phyloP scores from a whole-genome alignment of 2,797 vertebrate genomes.

The Lacerta viridis region DNA sequence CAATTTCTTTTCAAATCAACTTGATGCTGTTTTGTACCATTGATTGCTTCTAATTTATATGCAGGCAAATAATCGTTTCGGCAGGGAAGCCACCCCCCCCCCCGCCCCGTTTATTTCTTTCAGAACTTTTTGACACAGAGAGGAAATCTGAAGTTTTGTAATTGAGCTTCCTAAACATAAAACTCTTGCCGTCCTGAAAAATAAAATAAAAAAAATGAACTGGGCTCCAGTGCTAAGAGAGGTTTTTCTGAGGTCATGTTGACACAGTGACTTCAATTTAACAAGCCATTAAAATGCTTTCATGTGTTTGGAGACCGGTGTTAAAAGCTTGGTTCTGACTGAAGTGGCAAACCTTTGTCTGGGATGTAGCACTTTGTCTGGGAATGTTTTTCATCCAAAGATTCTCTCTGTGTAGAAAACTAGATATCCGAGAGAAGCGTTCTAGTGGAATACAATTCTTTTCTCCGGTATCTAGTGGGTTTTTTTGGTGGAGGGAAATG shows the following conservation, averaged over 20 bases:
- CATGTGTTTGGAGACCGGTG: background rate
- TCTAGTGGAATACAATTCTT: background rate
- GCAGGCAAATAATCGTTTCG: conserved; percentile 67
- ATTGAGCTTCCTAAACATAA: background rate
- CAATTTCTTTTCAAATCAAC: conserved; percentile 60
- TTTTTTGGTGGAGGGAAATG: background rate
- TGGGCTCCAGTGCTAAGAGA: background rate
- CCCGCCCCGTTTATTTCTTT: conserved; percentile 18
- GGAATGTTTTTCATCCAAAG: background rate
- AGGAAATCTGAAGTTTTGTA: conserved; percentile 1
- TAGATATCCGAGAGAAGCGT: background rate
- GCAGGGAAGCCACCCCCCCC: background rate
- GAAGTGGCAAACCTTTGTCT: background rate
- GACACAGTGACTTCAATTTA: conserved; percentile 1
- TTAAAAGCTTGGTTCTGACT: background rate
- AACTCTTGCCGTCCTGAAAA: background rate
- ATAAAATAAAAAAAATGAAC: background rate
- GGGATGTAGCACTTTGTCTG: background rate
- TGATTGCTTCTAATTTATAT: conserved; percentile 65
- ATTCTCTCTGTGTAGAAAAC: background rate
- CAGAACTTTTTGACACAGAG: conserved; percentile 18
- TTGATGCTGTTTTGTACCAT: conserved; percentile 61
- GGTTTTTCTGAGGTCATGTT: background rate
- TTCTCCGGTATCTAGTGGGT: background rate
- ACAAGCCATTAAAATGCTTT: conserved; percentile 7